A percentile compares a stretch with the other conserved stretches of the same genome.
These are phyloP conservation scores for Leptoclinus maculatus DNA, from an alignment of 2,797 vertebrate species.

Conservation along the genomic window DNA sequence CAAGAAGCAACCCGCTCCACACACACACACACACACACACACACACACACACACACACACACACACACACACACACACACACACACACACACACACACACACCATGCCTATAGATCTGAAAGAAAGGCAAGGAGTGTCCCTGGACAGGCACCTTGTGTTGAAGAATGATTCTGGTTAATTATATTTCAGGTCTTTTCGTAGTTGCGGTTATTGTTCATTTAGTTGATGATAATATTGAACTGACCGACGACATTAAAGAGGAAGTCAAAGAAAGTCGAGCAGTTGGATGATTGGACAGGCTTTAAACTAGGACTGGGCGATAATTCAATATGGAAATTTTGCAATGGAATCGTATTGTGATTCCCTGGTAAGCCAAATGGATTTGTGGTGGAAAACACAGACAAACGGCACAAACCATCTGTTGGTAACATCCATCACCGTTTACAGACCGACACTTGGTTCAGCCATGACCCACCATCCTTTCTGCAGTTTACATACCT, in stretches of 20 bases:
- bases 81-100: neutral
- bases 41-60: neutral
- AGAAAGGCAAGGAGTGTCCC: slow-evolving; percentile 1
- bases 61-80: slow-evolving; percentile 21
- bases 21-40: no score
- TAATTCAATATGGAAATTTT: no score
- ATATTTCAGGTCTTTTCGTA: neutral
- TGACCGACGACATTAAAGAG: neutral
- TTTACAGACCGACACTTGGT: neutral
- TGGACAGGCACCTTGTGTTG: neutral
- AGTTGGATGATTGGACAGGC: neutral
- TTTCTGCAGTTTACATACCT: no score
- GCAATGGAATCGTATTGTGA: no score
- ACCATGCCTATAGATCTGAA: slow-evolving; percentile 1
- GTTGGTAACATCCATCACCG: neutral
- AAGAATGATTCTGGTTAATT: neutral
- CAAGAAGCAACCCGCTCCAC: slow-evolving; percentile 31
- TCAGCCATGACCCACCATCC: no score
- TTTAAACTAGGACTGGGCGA: neutral
- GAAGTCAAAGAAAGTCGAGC: neutral
- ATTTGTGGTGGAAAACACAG: neutral
- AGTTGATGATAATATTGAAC: neutral
- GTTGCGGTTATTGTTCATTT: neutral
- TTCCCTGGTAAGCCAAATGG: neutral
- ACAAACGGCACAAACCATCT: neutral